Base-by-base conservation (phyloP, 2,888 invertebrate species). In the Aplocera efformata region DNA sequence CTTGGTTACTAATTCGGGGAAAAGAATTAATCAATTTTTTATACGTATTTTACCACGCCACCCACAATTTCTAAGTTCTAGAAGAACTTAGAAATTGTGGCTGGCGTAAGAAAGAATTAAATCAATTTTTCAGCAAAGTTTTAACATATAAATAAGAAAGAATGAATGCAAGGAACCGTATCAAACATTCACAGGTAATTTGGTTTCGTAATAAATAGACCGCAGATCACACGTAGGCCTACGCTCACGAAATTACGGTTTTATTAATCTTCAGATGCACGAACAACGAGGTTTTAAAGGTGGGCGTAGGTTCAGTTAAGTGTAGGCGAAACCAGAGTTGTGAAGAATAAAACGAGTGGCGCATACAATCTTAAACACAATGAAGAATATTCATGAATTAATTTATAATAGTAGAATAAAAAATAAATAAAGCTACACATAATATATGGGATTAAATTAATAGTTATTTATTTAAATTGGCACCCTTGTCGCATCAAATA, bases 281-380 rank as follows among this genome's bases (percentile, higher is more conserved):
- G 50, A 57, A 46, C 48, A 44, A 44, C 38, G 31, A 34, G 32
- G 28, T 46, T 42, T 26, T 40, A 44, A 25, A 35, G 45, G 68
- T 69, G 63, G 71, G 70, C 53, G 72, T 62, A 49, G 45, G 42
- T 53, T 60, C 53, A 49, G 25, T 57, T 44, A 43, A 50, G 76
- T 74, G 80, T 80, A 70, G 80, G 82, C 69, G 60, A 63, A 72
- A 72, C 74, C 65, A 65, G 75, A 67, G 60, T 62, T 36, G 51
- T 49, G 42, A 49, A 56, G 50, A 63, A 65, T 55, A 44, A n/a
- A 48, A 52, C 33, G 30, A 11, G 41, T 34, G 28, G 33, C 24
- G 30, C 25, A 24, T 21, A 31, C 31, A 9, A 21, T 10, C 6
- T 8, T 27, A 28, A 34, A 1, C 25, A 26, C 25, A 34, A 26